Evolutionary conservation across 2,113 vertebrate genomes (phyloP), one percentile per base, ranked within the genome.

Genomic region (Colinus virginianus): DNA sequence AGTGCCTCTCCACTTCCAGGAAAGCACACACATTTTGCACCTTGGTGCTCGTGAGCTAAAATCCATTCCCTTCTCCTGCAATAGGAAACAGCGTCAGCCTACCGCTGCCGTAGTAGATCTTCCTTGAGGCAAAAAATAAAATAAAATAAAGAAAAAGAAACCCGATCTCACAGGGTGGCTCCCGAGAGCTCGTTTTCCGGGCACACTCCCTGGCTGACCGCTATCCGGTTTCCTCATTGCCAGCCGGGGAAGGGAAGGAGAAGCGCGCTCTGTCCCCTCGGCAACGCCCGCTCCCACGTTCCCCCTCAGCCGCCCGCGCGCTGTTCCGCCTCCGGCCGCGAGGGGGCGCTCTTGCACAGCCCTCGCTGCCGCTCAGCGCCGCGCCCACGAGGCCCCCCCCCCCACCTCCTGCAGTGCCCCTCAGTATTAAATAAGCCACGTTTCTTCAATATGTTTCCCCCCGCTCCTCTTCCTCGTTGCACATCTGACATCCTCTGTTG

Each of bases 261-360:
- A 7, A 58, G 49, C 6, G 13, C 20, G 70, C 63, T 38, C 89
- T 63, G 46, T 40, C 45, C 90, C 75, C 38, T 7, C 82, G 38
- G 13, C 75, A 42, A 30, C 67, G 3, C 58, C 58, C 36, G 1
- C 36, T 89, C 94, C 87, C 75, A 63, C 43, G 53, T 55, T 18
- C 53, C 53, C 53, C 53, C 53, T 55, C 53, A 9, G 53, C 51
- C 51, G 13, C 51, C 51, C 51, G 51, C 9, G 51, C 26, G 28
- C 53, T 61, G 34, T 34, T 36, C 63, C 38, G 10, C 43, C 11
- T 43, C 7, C 7, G 55, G 48, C 53, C 94, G 79, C 51, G 3
- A 26, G 94, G 87, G 11, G 92, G 22, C 79, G 87, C n/a, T 56
- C 76, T 61, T 66, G 87, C 79, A 78, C 92, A 92, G 83, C 45